Evolutionary conservation across 2,888 invertebrate genomes (phyloP).

Genomic region (Agrypnus murinus): DNA sequence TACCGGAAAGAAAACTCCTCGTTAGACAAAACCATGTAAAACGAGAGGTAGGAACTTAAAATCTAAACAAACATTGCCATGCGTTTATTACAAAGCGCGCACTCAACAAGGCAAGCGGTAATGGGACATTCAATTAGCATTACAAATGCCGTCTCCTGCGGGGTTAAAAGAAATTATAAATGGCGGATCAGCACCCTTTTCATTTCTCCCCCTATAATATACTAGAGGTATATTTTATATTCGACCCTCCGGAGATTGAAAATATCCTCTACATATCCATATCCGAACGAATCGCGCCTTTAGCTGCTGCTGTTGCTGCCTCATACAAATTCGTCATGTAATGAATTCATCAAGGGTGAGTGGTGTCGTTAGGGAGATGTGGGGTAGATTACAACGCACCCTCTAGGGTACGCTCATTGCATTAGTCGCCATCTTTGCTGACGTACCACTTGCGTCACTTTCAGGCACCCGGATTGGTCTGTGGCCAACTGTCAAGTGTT

Average conservation of each 20-base stretch:
- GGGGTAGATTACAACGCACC: conserved; percentile 55
- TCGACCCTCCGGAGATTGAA: conserved; percentile 52
- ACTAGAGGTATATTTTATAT: conserved; percentile 42
- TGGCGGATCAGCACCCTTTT: conserved; percentile 51
- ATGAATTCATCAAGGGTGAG: conserved; percentile 55
- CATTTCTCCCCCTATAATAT: conserved; percentile 48
- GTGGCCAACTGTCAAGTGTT: conserved; percentile 53
- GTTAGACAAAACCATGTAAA: conserved; percentile 35
- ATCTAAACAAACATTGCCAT: conserved; percentile 44
- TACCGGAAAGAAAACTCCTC: conserved; percentile 36
- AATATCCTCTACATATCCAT: conserved; percentile 52
- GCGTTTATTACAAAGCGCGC: conserved; percentile 30
- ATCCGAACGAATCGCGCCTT: conserved; percentile 53
- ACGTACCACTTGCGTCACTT: conserved; percentile 58
- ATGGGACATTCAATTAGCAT: conserved; percentile 53
- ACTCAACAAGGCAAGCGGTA: conserved; percentile 45
- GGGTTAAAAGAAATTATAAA: conserved; percentile 51
- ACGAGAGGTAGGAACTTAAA: conserved; percentile 45
- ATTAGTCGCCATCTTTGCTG: conserved; percentile 63
- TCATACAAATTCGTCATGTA: conserved; percentile 52
- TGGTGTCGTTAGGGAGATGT: conserved; percentile 54
- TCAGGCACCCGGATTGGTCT: conserved; percentile 55
- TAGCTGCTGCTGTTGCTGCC: conserved; percentile 44
- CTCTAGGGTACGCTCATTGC: conserved; percentile 60
- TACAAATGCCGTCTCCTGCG: conserved; percentile 51